A percentile compares a stretch with the other conserved stretches of the same genome.
phyloP scores from a whole-genome alignment of 2,888 invertebrate genomes.

The Metellina segmentata region DNA sequence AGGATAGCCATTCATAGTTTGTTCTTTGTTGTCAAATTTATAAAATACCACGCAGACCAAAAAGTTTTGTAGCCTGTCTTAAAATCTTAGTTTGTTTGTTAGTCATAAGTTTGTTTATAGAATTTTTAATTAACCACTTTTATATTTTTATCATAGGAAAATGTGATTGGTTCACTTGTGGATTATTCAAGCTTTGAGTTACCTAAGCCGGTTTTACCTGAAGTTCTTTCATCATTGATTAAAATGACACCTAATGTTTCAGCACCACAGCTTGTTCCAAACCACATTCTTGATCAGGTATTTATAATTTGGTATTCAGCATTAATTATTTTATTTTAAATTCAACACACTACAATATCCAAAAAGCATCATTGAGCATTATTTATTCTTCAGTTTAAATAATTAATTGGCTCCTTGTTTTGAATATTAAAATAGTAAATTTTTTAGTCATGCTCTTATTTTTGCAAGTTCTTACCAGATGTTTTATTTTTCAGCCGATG shows the following conservation, averaged over 20 bases:
- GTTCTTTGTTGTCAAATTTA: too few relatives aligned
- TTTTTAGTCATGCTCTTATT: background rate
- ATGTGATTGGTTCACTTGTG: conserved; percentile 76
- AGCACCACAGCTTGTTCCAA: background rate
- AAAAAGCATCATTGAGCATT: too few relatives aligned
- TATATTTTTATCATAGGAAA: conserved; percentile 73
- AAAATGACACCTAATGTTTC: conserved; percentile 61
- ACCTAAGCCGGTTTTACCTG: conserved; percentile 76
- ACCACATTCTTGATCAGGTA: conserved; percentile 52
- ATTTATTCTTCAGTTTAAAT: too few relatives aligned
- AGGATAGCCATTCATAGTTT: too few relatives aligned
- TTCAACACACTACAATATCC: too few relatives aligned
- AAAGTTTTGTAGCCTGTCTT: too few relatives aligned
- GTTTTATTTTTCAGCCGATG: conserved; percentile 31
- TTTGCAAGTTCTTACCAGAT: background rate
- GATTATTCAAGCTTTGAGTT: conserved; percentile 77
- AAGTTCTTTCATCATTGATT: conserved; percentile 76
- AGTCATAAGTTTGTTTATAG: too few relatives aligned
- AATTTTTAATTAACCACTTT: background rate
- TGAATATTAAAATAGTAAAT: background rate
- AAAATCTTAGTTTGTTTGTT: too few relatives aligned
- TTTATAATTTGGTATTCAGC: background rate
- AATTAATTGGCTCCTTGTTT: too few relatives aligned
- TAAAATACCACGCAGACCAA: too few relatives aligned
- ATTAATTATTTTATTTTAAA: too few relatives aligned